Evolutionary conservation across 2,888 invertebrate genomes (phyloP), one percentile per base, ranked within the genome.

Genomic region (Heteropelma amictum): DNA sequence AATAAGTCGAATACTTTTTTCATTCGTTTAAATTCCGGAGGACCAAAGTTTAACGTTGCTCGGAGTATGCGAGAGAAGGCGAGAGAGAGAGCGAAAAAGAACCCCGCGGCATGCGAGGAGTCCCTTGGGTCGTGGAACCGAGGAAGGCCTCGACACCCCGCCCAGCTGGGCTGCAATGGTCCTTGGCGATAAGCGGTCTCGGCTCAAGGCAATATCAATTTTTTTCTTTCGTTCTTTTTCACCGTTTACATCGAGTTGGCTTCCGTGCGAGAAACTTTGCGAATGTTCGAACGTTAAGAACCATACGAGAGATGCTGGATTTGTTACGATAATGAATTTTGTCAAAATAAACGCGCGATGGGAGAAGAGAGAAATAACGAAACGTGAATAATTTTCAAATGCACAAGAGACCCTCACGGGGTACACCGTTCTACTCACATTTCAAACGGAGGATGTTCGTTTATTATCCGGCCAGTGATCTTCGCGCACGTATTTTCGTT

Each of bases 371-470:
- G 42, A 28, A 38, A 14, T 23, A 51, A 69, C 3, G 23, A 21
- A 21, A 64, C 26, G 40, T 28, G 14, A 17, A 38, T 12, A 40
- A 7, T 51, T 42, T 53, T 40, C 3, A 49, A 35, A 63, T 35
- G 26, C 28, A 21, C 19, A 19, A 45, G 21, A 28, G 23, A 33
- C 33, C 42, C 33, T 71, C 63, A 35, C 23, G 51, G 53, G 53
- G 53, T 40, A 56, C 23, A n/a, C n/a, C n/a, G n/a, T n/a, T 74
- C 45, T 33, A 79, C 79, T 79, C 64, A 79, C 79, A 79, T 79
- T 76, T 78, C 76, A 78, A 76, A 76, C 72, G 72, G 72, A 53
- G 70, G 75, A 72, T 68, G 72, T 68, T 75, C 42, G 3, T 45
- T 26, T 64, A 38, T 63, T 75, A 75, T 75, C 75, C 75, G 75